Base-by-base conservation (phyloP, 1,140 invertebrate genomes). In the Rhyzopertha dominica region DNA sequence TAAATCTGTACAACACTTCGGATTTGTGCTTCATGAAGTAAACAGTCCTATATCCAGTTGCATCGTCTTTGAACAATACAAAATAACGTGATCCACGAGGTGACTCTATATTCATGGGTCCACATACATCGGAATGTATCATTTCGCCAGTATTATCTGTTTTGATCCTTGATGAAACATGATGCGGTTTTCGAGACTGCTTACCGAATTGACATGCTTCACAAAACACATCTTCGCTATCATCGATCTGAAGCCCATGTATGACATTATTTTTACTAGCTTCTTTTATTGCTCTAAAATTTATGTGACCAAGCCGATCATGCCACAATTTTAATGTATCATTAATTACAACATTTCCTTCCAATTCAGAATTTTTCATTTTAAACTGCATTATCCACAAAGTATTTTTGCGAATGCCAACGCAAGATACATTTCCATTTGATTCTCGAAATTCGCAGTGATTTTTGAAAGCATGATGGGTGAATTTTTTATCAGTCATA, bases 231-330 rank as follows among this genome's bases (percentile, higher is more conserved):
- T n/a, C n/a, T 29, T 1, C 56, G 19, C 7, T 25, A n/a, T 25
- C 19, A 29, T 36, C 23, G 22, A 51, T 26, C 51, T 53, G 68
- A 16, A 65, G 60, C 26, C 39, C 18, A n/a, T n/a, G n/a, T n/a
- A n/a, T n/a, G n/a, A n/a, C n/a, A n/a, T n/a, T n/a, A n/a, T n/a
- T n/a, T n/a, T n/a, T n/a, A 20, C 42, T 47, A 13, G 42, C 8
- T 29, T 46, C 20, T n/a, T 25, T 18, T 41, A 41, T 2, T 18
- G 40, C 17, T 8, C 31, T 30, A 5, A 63, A 54, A 49, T 69
- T 71, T 39, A 71, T 62, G 51, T 71, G 67, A 3, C 58, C 65
- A 12, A 71, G 32, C 23, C 50, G 55, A 51, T 65, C 31, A 48
- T 70, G 63, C 63, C 68, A 71, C 25, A 58, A 48, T 31, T 61